phyloP scores from a whole-genome alignment of 1,140 invertebrate species.

The Tenebrio molitor region DNA sequence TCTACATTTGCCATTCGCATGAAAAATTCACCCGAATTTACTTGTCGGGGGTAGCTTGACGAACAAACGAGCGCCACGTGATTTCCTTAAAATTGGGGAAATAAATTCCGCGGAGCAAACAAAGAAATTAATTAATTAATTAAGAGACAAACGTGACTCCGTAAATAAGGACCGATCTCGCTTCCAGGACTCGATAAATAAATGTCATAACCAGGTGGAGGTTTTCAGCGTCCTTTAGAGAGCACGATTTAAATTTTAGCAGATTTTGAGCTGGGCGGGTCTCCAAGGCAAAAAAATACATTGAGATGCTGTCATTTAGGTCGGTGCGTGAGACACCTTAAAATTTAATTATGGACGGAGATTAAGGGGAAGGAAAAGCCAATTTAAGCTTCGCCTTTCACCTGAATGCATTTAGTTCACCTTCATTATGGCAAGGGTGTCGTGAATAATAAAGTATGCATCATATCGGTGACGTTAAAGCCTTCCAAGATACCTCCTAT shows the following conservation, averaged over 20 bases:
- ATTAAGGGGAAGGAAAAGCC: slow-evolving; percentile 41
- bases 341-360: slow-evolving; percentile 41
- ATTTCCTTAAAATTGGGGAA: slow-evolving; percentile 28
- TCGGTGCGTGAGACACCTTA: slow-evolving; percentile 28
- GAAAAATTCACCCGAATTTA: neutral
- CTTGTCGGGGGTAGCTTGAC: no score
- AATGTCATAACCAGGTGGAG: slow-evolving; percentile 32
- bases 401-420: slow-evolving; percentile 43
- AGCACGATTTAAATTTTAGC: slow-evolving; percentile 15
- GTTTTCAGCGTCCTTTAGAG: neutral
- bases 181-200: slow-evolving; percentile 5
- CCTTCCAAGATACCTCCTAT: slow-evolving; percentile 10
- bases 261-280: neutral
- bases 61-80: neutral
- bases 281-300: neutral
- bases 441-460: slow-evolving; percentile 41
- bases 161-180: slow-evolving; percentile 10
- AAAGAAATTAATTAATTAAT: slow-evolving; percentile 41
- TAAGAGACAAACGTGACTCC: slow-evolving; percentile 17
- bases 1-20: no score
- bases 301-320: slow-evolving; percentile 14
- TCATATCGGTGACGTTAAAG: slow-evolving; percentile 29
- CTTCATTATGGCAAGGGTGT: slow-evolving; percentile 35
- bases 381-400: slow-evolving; percentile 43
- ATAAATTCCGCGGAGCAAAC: slow-evolving; percentile 17